phyloP scores from a whole-genome alignment of 2,888 invertebrate genomes.

The Yponomeuta malinellus region DNA sequence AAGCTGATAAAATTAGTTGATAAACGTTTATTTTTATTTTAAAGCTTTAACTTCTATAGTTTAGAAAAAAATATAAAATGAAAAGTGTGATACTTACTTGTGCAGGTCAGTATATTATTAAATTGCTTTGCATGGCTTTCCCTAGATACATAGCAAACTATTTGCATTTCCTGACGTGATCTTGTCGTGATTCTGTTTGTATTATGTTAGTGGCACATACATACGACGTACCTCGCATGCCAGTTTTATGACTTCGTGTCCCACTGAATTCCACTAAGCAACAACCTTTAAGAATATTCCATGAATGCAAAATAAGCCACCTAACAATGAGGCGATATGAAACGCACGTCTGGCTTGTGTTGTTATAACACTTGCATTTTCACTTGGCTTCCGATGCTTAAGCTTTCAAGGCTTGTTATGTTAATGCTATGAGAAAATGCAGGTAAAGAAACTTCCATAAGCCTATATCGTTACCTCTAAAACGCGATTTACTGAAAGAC shows the following conservation, averaged over 20 bases:
- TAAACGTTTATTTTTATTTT: no score
- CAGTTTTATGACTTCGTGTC: slow-evolving; percentile 43
- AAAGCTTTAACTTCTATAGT: no score
- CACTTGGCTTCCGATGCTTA: background rate
- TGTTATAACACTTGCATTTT: slow-evolving; percentile 26
- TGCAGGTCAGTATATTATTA: no score
- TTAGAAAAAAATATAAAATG: no score
- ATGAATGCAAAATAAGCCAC: slow-evolving; percentile 69
- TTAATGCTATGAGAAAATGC: background rate
- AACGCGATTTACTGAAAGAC: no score
- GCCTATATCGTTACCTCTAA: background rate
- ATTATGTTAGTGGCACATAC: background rate
- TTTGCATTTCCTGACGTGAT: no score
- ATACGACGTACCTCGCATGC: slow-evolving; percentile 21
- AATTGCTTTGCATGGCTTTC: no score
- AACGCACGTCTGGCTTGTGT: slow-evolving; percentile 47
- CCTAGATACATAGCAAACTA: no score
- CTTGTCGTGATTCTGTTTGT: background rate
- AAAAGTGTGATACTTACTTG: no score
- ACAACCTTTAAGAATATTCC: slow-evolving; percentile 67
- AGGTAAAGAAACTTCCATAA: background rate
- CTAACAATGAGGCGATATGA: slow-evolving; percentile 37
- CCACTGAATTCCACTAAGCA: slow-evolving; percentile 30
- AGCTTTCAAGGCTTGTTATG: background rate
- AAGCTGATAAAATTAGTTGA: no score